Conservation (phyloP, 2,113 vertebrate genomes). For the Eurystomus gularis region DNA sequence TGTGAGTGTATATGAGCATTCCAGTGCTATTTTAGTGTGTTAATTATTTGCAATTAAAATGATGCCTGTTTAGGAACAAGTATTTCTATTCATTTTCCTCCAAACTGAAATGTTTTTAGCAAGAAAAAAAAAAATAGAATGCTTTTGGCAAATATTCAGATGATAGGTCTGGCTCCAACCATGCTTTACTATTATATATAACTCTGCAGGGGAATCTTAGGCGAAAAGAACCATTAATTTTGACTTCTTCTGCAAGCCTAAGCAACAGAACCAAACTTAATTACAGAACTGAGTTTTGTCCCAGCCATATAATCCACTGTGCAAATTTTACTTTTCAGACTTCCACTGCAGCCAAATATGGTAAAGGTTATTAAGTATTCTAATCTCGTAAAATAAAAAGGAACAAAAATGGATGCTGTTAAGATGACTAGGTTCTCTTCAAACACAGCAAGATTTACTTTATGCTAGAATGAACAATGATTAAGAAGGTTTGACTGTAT, state of each 20-base stretch:
- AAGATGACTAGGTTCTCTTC: slow-evolving; percentile 49
- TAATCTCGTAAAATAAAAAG: slow-evolving; percentile 27
- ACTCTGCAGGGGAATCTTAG: background rate
- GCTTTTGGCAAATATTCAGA: slow-evolving; percentile 28
- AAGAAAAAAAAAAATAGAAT: background rate
- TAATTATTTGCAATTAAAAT: background rate
- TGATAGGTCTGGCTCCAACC: background rate
- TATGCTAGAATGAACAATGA: slow-evolving; percentile 65
- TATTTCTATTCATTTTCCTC: background rate
- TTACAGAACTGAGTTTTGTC: background rate
- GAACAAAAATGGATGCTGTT: slow-evolving; percentile 9
- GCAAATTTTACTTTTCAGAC: background rate
- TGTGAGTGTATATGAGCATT: background rate
- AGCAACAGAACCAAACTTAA: slow-evolving; percentile 25
- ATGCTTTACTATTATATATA: background rate
- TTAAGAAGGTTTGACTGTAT: slow-evolving; percentile 44
- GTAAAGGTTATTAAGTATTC: slow-evolving; percentile 36
- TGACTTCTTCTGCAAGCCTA: slow-evolving; percentile 1
- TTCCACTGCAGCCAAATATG: slow-evolving; percentile 8
- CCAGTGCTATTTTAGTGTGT: background rate
- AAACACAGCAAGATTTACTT: slow-evolving; percentile 65
- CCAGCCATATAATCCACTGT: background rate
- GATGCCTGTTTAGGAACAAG: background rate
- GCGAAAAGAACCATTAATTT: background rate
- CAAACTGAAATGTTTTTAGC: background rate